A percentile compares a stretch with the other conserved stretches of the same genome.
phyloP scores from a whole-genome alignment of 2,888 invertebrate genomes.

The Pherbina coryleti region DNA sequence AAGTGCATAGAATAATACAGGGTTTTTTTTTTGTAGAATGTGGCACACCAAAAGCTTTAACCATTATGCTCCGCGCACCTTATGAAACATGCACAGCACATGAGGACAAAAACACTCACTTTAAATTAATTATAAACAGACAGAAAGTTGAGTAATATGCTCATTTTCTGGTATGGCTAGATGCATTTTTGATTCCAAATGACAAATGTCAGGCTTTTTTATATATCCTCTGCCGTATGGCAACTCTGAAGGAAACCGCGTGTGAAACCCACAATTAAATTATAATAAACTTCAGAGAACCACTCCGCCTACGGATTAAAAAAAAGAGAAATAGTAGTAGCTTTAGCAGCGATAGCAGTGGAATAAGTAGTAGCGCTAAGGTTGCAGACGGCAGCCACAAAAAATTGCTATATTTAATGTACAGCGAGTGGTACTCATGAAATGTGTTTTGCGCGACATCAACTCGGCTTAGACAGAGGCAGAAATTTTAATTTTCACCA shows the following conservation, averaged over 20 bases:
- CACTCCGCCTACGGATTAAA: background rate
- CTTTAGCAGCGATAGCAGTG: background rate
- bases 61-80: background rate
- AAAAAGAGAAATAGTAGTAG: background rate
- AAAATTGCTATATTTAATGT: background rate
- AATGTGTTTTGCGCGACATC: too few species aligned
- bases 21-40: background rate
- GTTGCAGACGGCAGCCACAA: background rate
- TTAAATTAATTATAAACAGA: slow-evolving; percentile 31
- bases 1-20: background rate
- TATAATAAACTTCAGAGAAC: too few species aligned
- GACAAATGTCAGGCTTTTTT: background rate
- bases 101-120: background rate
- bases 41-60: background rate
- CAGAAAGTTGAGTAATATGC: background rate
- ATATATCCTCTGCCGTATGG: background rate
- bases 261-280: background rate
- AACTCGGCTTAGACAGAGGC: background rate
- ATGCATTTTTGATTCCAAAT: too few species aligned
- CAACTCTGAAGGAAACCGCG: background rate
- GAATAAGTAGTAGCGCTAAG: background rate
- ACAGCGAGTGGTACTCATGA: too few species aligned
- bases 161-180: background rate
- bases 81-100: background rate
- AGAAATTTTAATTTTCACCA: slow-evolving; percentile 17